These are phyloP conservation scores for Valencia hispanica DNA, from an alignment of 2,797 vertebrate genomes.

Conservation along the genomic window DNA sequence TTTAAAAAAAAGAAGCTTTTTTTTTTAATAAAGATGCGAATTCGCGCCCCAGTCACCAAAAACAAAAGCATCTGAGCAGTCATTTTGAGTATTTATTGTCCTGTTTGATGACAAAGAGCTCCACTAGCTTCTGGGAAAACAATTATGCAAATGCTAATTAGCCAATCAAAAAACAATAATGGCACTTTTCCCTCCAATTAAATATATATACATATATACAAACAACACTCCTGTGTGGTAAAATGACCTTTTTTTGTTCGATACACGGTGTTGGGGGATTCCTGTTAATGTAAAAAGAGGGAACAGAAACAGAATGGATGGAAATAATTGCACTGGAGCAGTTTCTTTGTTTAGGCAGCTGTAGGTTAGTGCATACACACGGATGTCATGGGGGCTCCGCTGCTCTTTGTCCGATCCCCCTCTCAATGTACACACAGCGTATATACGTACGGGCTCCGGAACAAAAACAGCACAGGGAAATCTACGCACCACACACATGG, in stretches of 20 bases:
- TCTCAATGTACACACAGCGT: constrained; percentile 67
- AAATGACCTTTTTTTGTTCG: constrained; percentile 45
- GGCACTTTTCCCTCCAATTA: constrained; percentile 40
- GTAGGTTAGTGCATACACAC: constrained; percentile 77
- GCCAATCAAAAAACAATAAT: constrained; percentile 74
- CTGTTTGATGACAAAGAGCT: constrained; percentile 69
- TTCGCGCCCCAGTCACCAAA: not conserved
- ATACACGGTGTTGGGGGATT: constrained; percentile 42
- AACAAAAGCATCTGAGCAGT: not conserved
- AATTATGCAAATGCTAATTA: constrained; percentile 81
- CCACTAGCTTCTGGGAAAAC: constrained; percentile 62
- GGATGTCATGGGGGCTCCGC: constrained; percentile 79
- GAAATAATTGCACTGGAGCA: constrained; percentile 66
- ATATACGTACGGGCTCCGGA: not conserved
- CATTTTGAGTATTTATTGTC: constrained; percentile 43
- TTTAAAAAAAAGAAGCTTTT: constrained; percentile 2
- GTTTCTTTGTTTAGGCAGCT: constrained; percentile 85
- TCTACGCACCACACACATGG: not conserved
- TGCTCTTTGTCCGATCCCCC: constrained; percentile 80
- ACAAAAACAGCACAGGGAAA: constrained; percentile 45
- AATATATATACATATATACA: constrained; percentile 31
- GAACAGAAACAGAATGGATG: constrained; percentile 50
- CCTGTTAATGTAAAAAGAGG: constrained; percentile 43
- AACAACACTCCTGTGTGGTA: constrained; percentile 35
- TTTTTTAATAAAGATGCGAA: not conserved